Base-by-base conservation (phyloP, 2,888 invertebrate species). In the Drosophila quinaria region DNA sequence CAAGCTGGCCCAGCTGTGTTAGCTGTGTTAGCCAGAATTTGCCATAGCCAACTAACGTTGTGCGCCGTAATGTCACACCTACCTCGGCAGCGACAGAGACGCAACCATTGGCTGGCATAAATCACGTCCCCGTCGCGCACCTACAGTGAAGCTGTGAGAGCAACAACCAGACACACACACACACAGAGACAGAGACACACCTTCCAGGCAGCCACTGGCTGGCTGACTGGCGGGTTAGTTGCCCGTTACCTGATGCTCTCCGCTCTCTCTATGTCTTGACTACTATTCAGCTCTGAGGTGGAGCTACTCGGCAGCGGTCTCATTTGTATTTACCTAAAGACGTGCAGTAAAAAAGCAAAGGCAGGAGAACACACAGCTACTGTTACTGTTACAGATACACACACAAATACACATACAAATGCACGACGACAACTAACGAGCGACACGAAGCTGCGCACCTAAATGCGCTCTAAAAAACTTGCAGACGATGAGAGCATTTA, bases 31-130 rank as follows among this genome's bases (percentile, higher is more conserved):
- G 76, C 70, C 74, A 39, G 31, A 6, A 54, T 33, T 42, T 33
- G 33, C 63, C 49, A 64, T 73, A 74, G 78, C 81, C 80, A 80
- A 74, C 80, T 80, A 80, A 80, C 79, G 77, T 50, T 46, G 62
- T 64, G 63, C 58, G 66, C 70, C 74, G 60, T 73, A 90, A 85
- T 91, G 92, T 91, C 90, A 91, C 91, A 92, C 92, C 91, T 92
- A 85, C 87, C 79, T 69, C 75, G 65, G 88, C 85, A 75, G 87
- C 89, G 86, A 87, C 87, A 89, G 91, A 92, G 90, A 91, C 90
- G 90, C 92, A 91, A 92, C 92, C 92, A 92, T 92, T 92, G 92
- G 92, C 87, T 92, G 92, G 90, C 89, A 92, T 92, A 92, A 92
- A 92, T 92, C 92, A 92, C 91, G 80, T 78, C 76, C 64, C 65